These are phyloP conservation scores for Oscheius sp. DNA, from an alignment of 2,888 invertebrate species.

Conservation along the genomic window DNA sequence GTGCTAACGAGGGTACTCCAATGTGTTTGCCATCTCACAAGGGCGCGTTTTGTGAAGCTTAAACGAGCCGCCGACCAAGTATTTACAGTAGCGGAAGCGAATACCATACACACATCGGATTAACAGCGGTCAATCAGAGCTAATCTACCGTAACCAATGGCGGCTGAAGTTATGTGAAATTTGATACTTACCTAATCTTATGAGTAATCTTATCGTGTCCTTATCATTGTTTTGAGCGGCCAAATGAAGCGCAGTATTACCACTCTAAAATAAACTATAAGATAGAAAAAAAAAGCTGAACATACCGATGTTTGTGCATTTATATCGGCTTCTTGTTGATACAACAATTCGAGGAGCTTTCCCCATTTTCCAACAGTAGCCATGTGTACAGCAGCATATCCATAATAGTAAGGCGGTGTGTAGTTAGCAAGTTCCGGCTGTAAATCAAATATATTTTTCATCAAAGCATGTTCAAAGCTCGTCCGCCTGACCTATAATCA, in stretches of 20 bases:
- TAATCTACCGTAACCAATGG: constrained; percentile 29
- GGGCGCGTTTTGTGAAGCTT: constrained; percentile 19
- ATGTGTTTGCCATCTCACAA: constrained; percentile 24
- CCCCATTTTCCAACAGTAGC: constrained; percentile 12
- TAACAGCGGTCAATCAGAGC: constrained; percentile 37
- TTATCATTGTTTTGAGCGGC: constrained; percentile 24
- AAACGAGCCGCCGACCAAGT: constrained; percentile 12
- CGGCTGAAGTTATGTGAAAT: constrained; percentile 15
- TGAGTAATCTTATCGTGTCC: constrained; percentile 24
- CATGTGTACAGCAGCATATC: constrained; percentile 16
- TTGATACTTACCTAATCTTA: constrained; percentile 15
- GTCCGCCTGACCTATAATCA: neutral
- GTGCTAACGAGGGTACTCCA: constrained; percentile 34
- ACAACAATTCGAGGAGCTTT: constrained; percentile 13
- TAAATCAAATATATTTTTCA: constrained; percentile 6
- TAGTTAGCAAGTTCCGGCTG: constrained; percentile 23
- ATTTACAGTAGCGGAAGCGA: constrained; percentile 33
- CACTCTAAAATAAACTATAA: constrained; percentile 12
- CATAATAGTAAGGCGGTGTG: constrained; percentile 13
- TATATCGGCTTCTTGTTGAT: constrained; percentile 20
- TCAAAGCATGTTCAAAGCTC: neutral
- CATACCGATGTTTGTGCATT: constrained; percentile 22
- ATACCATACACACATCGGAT: constrained; percentile 19
- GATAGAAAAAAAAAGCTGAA: neutral
- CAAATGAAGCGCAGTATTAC: constrained; percentile 33